Evolutionary conservation across 2,797 vertebrate genomes (phyloP).

Genomic region (Etheostoma perlongum): DNA sequence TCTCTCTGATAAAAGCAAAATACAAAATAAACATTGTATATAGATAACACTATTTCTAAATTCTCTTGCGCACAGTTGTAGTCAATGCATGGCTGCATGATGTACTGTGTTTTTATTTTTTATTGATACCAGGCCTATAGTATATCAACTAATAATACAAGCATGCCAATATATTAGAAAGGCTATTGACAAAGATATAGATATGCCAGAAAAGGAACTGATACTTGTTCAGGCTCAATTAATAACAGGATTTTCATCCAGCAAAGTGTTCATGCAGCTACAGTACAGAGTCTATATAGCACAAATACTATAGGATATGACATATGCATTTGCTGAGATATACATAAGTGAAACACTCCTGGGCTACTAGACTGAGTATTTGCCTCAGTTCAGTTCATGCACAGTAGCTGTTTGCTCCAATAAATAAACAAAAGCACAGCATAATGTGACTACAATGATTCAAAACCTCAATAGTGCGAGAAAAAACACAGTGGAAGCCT

Average conservation of each 20-base stretch:
- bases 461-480: background rate
- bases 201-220: background rate
- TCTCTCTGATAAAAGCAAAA: background rate
- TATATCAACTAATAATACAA: background rate
- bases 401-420: background rate
- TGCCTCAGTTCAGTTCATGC: background rate
- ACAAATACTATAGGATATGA: background rate
- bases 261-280: background rate
- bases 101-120: background rate
- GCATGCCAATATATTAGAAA: background rate
- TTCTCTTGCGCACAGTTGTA: background rate
- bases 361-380: too few species aligned
- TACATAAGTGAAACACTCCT: background rate
- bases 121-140: background rate
- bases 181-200: background rate
- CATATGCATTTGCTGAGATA: background rate
- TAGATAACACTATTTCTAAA: background rate
- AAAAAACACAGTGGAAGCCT: constrained; percentile 48
- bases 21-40: background rate
- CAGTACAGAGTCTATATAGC: background rate
- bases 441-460: background rate
- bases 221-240: background rate
- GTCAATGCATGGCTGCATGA: background rate
- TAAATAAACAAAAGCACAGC: background rate
- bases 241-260: background rate